A percentile compares a stretch with the other conserved stretches of the same genome.
phyloP scores from a whole-genome alignment of 2,888 invertebrate species.

The Cheilosia soror region DNA sequence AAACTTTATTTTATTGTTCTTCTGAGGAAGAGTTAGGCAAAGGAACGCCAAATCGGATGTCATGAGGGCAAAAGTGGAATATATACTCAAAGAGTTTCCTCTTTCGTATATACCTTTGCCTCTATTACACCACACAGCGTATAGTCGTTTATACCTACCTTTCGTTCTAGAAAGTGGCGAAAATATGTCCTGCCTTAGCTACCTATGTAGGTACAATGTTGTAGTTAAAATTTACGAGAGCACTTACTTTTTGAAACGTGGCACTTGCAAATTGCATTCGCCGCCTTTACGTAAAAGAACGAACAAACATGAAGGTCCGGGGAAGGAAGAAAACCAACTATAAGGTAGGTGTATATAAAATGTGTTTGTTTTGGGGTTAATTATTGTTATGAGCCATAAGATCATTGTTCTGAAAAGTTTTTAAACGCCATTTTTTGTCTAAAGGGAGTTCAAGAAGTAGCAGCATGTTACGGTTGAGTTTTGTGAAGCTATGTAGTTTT shows the following conservation, averaged over 20 bases:
- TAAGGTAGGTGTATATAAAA: constrained; percentile 14
- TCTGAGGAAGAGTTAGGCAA: constrained; percentile 27
- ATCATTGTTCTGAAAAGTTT: constrained; percentile 26
- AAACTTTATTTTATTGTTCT: constrained; percentile 48
- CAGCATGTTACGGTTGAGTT: no score
- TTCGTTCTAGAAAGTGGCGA: constrained; percentile 29
- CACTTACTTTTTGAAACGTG: constrained; percentile 58
- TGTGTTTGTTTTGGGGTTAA: constrained; percentile 32
- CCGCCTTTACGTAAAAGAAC: constrained; percentile 30
- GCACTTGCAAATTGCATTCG: constrained; percentile 63
- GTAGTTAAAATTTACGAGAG: constrained; percentile 55
- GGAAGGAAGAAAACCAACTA: not conserved
- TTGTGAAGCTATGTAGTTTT: no score
- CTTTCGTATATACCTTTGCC: constrained; percentile 8
- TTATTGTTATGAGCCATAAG: constrained; percentile 30
- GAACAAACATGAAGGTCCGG: not conserved
- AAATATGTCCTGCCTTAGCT: constrained; percentile 32
- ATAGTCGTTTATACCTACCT: constrained; percentile 42
- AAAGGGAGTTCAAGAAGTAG: no score
- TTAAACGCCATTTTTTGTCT: not conserved
- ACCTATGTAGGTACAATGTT: constrained; percentile 12
- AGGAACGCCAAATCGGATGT: constrained; percentile 44
- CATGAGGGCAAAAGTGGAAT: constrained; percentile 44
- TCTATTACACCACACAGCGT: not conserved
- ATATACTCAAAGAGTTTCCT: constrained; percentile 35